These are phyloP conservation scores for Hypsopygia costalis DNA, from an alignment of 2,888 invertebrate species.

Conservation along the genomic window DNA sequence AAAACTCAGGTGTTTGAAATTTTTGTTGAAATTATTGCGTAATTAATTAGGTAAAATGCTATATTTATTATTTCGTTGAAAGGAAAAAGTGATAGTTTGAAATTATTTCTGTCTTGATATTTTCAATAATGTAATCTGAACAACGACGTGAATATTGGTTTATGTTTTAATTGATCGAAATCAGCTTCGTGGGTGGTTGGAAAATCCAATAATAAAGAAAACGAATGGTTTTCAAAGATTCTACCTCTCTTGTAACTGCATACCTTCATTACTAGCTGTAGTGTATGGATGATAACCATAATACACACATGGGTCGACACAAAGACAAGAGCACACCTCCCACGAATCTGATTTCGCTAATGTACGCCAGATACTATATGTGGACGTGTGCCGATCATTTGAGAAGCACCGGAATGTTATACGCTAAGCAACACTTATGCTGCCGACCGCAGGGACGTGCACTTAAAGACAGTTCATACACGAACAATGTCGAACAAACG, in stretches of 20 bases:
- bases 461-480: conserved; percentile 15
- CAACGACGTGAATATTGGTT: conserved; percentile 59
- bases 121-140: conserved; percentile 59
- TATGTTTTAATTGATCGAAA: conserved; percentile 41
- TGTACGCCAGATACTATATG: conserved; percentile 42
- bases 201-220: too few relatives aligned
- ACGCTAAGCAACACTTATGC: conserved; percentile 22
- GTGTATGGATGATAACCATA: too few relatives aligned
- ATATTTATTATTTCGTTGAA: conserved; percentile 78
- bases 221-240: conserved; percentile 7
- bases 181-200: conserved; percentile 36
- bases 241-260: too few relatives aligned
- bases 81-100: conserved; percentile 68
- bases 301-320: background rate
- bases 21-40: conserved; percentile 80
- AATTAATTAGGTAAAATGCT: conserved; percentile 74
- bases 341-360: conserved; percentile 32
- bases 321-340: conserved; percentile 30
- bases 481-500: conserved; percentile 38
- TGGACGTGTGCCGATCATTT: conserved; percentile 59
- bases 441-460: conserved; percentile 20
- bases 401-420: conserved; percentile 26
- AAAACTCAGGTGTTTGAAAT: conserved; percentile 73
- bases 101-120: conserved; percentile 80
- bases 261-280: too few relatives aligned